Evolutionary conservation across 2,113 vertebrate genomes (phyloP).

Genomic region (Bufo bufo): DNA sequence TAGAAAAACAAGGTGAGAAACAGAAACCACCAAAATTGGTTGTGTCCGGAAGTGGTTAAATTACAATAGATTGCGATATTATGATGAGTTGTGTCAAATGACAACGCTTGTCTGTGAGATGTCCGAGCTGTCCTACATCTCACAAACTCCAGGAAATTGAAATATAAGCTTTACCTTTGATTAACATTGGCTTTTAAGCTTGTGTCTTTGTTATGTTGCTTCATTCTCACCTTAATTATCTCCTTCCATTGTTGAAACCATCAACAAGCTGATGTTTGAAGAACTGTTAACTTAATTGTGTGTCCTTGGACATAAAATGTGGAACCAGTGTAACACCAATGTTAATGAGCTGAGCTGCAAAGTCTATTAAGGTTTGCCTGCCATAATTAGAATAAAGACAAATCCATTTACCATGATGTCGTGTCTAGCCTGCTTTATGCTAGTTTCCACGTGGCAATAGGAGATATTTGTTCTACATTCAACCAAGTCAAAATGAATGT

Average conservation of each 20-base stretch:
- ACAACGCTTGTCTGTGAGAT: too few relatives aligned
- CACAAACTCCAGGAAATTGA: background rate
- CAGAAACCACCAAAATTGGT: too few relatives aligned
- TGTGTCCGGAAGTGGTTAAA: too few relatives aligned
- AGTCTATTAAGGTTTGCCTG: background rate
- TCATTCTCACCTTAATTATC: background rate
- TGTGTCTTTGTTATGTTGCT: background rate
- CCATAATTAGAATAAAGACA: background rate
- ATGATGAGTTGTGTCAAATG: background rate
- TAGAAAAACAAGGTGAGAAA: too few relatives aligned
- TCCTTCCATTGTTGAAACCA: background rate
- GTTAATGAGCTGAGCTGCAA: background rate
- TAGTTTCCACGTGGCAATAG: background rate
- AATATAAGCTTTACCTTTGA: background rate
- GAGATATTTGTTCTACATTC: background rate
- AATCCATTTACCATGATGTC: background rate
- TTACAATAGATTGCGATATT: background rate
- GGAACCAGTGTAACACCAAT: background rate
- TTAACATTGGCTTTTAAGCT: background rate
- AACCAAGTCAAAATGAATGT: background rate
- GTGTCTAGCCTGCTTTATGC: background rate
- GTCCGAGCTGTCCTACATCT: background rate
- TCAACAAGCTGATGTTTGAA: background rate
- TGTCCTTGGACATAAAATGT: background rate
- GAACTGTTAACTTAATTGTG: background rate